Evolutionary conservation across 2,888 invertebrate species (phyloP), one percentile per base, ranked within the genome.

Genomic region (Heteropelma amictum): DNA sequence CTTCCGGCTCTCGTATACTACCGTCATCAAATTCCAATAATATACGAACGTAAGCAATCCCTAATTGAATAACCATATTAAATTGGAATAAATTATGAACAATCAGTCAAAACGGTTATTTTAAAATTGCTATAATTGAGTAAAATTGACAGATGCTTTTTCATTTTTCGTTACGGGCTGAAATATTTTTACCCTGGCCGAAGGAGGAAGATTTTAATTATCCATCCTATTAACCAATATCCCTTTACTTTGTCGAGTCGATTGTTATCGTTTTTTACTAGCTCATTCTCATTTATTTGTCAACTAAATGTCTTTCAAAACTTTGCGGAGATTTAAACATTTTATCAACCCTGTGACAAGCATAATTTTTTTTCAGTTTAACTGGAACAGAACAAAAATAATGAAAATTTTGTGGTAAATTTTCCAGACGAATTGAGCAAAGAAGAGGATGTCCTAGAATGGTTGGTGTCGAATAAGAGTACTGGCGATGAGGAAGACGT

Each of bases 401-500:
- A 40, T 26, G 21, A 12, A 2, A 17, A 33, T 63, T 2, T 19
- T 33, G 7, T 33, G 3, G 47, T 26, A 58, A 49, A 21, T 38
- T 40, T 67, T 53, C 0, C 81, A 95, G 97, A 95, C 88, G 97
- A 97, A 91, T 90, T 97, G 79, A 96, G 95, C 80, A 94, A 93
- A 85, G 97, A 97, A 90, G 97, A 97, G 89, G 96, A 97, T 88
- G 97, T 97, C 38, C 90, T 97, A 85, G 97, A 97, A 89, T 97
- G 97, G 97, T 91, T 97, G 86, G 95, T 97, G 77, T 94, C 96
- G 82, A 97, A 97, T 89, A 97, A 97, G 90, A 96, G 96, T 74
- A 96, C 96, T 38, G 97, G 96, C 47, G 97, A 97, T 87, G 97
- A 97, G 88, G 97, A 97, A 86, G 97, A 97, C 89, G 94, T 97